Conservation (phyloP, 1,140 invertebrate genomes). For the Lutraria rhynchaena region DNA sequence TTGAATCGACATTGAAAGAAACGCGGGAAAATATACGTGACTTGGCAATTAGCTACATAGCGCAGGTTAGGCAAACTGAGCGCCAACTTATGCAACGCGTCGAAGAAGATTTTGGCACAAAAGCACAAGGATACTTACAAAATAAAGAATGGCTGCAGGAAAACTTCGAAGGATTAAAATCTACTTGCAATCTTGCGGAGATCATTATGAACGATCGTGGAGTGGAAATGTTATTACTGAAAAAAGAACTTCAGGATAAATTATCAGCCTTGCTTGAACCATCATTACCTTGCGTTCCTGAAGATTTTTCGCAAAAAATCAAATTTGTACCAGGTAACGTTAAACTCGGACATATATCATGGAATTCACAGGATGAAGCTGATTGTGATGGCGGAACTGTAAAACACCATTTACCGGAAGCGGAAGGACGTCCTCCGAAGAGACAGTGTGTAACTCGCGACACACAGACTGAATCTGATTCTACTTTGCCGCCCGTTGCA, state of each 20-base stretch:
- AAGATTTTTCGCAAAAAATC: slow-evolving; percentile 64
- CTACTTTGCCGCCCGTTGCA: slow-evolving; percentile 12
- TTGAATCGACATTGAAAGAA: slow-evolving; percentile 75
- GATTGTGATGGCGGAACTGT: slow-evolving; percentile 48
- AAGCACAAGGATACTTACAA: slow-evolving; percentile 75
- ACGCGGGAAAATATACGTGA: slow-evolving; percentile 79
- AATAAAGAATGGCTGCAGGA: slow-evolving; percentile 78
- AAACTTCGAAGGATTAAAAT: slow-evolving; percentile 78
- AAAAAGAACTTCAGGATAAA: slow-evolving; percentile 80
- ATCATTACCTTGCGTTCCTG: slow-evolving; percentile 63
- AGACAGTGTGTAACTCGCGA: slow-evolving; percentile 40
- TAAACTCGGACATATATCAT: slow-evolving; percentile 69
- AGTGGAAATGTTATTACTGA: slow-evolving; percentile 81
- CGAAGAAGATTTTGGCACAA: slow-evolving; percentile 74
- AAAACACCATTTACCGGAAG: slow-evolving; percentile 27
- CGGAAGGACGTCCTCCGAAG: slow-evolving; percentile 16
- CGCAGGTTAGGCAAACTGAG: slow-evolving; percentile 77
- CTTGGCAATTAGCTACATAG: slow-evolving; percentile 78
- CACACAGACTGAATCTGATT: slow-evolving; percentile 42
- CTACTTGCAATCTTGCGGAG: slow-evolving; percentile 79
- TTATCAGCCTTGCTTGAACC: slow-evolving; percentile 72
- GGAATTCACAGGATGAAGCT: slow-evolving; percentile 53
- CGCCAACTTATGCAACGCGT: slow-evolving; percentile 76
- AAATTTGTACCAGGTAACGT: slow-evolving; percentile 76
- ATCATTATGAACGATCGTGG: slow-evolving; percentile 80